Percentiles rank a stretch among this genome's conserved stretches.
These are phyloP conservation scores for Parelbella ahira DNA, from an alignment of 2,888 invertebrate species.

Conservation along the genomic window DNA sequence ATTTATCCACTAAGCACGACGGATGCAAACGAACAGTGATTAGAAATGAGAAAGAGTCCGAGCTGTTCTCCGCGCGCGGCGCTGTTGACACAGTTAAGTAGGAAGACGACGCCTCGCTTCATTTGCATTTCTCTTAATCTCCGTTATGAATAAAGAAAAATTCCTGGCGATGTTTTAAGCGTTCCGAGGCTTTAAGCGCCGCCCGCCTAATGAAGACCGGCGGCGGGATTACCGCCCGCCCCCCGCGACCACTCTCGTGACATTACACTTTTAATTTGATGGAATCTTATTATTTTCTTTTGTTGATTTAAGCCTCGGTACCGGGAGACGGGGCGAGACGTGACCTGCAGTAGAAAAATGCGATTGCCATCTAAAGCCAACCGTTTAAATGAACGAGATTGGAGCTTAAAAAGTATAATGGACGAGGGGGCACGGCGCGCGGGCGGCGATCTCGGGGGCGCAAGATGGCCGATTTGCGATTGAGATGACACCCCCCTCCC, in stretches of 20 bases:
- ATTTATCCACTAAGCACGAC: too few relatives aligned
- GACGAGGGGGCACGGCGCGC: constrained; percentile 70
- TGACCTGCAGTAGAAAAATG: constrained; percentile 86
- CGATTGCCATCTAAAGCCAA: constrained; percentile 86
- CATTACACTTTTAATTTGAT: constrained; percentile 87
- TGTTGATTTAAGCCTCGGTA: constrained; percentile 85
- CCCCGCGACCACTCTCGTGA: constrained; percentile 66
- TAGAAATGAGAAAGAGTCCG: constrained; percentile 8
- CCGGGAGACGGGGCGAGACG: constrained; percentile 82
- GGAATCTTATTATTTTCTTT: constrained; percentile 85
- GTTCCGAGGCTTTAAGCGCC: constrained; percentile 51
- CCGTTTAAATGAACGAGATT: constrained; percentile 86
- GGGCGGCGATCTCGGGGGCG: constrained; percentile 73
- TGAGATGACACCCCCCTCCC: constrained; percentile 73
- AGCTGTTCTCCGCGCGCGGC: constrained; percentile 15
- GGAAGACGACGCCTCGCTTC: constrained; percentile 69
- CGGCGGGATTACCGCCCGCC: constrained; percentile 61
- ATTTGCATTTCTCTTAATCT: constrained; percentile 80
- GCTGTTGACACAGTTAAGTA: constrained; percentile 79
- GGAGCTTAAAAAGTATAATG: constrained; percentile 88
- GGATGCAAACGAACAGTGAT: too few relatives aligned
- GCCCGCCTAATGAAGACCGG: constrained; percentile 71
- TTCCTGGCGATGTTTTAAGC: constrained; percentile 70
- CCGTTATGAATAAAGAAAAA: constrained; percentile 81
- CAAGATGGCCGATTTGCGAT: constrained; percentile 82